Base-by-base conservation (phyloP, 1,140 invertebrate species). In the Neodiprion virginianus region DNA sequence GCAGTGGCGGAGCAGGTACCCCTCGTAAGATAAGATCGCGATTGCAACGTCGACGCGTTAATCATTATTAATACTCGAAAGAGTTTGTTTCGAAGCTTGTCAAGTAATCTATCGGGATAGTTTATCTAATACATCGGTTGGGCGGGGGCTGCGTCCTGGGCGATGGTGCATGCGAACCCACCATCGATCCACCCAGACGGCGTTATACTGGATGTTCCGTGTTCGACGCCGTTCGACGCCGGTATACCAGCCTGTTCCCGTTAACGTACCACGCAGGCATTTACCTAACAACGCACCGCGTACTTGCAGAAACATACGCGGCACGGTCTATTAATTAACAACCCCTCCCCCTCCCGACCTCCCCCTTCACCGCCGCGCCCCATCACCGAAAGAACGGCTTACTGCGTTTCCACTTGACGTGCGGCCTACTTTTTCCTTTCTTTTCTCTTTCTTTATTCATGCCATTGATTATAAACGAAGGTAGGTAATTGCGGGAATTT, bases 41-140 rank as follows among this genome's bases (percentile, higher is more conserved):
- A 5, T 61, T 61, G 8, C 5, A 61, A 7, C 11, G 67, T 23
- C 21, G 28, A 71, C 79, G 78, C 82, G 83, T 87, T 85, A 85
- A 87, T 87, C 84, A 86, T 80, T 81, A 85, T 87, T 86, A 85
- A 86, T 85, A 83, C 82, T 84, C 83, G 79, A 80, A 82, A 79
- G 82, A 81, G 73, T 79, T 77, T 75, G 79, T 77, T 81, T 72
- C 74, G 76, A 76, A 78, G 79, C 78, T 83, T 80, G 81, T 85
- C 80, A 76, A 83, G 82, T 83, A 85, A 85, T 86, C 85, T 83
- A 85, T 86, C 84, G 86, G 80, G 75, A 77, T 73, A 75, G 77
- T 83, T 76, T 77, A 78, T 78, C 50, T 81, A 77, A 82, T 82
- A 82, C 78, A 81, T 82, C 77, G 79, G 70, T 72, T 74, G 77